phyloP scores from a whole-genome alignment of 1,140 invertebrate genomes.

The Heliconius himera region DNA sequence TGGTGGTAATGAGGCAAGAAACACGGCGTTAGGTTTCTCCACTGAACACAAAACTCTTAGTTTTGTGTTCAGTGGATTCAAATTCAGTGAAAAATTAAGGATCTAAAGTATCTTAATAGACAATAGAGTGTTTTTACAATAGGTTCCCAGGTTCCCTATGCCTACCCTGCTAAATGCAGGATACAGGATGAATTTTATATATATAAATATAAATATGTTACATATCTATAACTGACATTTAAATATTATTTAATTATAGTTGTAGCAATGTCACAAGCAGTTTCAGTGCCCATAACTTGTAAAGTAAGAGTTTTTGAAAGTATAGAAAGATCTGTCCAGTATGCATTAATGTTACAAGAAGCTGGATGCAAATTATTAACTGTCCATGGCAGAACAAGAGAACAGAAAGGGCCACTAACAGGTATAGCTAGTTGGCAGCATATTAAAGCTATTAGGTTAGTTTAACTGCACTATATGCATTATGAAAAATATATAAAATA shows the following conservation, averaged over 20 bases:
- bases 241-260: conserved; percentile 82
- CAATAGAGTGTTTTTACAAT: no score
- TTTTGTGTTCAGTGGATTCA: no score
- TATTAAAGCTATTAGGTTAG: conserved; percentile 94
- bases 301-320: conserved; percentile 97
- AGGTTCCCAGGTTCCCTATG: no score
- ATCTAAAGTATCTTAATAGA: no score
- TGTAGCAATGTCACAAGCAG: conserved; percentile 84
- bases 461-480: conserved; percentile 37
- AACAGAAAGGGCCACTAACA: conserved; percentile 97
- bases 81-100: no score
- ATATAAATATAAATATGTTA: no score
- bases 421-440: conserved; percentile 97
- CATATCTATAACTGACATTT: neutral
- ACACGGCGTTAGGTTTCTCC: no score
- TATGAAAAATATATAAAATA: neutral
- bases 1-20: no score
- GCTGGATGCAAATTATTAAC: conserved; percentile 96
- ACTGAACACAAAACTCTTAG: no score
- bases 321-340: conserved; percentile 93
- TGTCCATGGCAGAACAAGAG: conserved; percentile 97
- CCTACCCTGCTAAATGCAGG: no score
- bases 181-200: no score
- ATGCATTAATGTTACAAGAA: conserved; percentile 96
- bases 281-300: conserved; percentile 95